Base-by-base conservation (phyloP, 2,888 invertebrate genomes). In the Habroteleia sp. region DNA sequence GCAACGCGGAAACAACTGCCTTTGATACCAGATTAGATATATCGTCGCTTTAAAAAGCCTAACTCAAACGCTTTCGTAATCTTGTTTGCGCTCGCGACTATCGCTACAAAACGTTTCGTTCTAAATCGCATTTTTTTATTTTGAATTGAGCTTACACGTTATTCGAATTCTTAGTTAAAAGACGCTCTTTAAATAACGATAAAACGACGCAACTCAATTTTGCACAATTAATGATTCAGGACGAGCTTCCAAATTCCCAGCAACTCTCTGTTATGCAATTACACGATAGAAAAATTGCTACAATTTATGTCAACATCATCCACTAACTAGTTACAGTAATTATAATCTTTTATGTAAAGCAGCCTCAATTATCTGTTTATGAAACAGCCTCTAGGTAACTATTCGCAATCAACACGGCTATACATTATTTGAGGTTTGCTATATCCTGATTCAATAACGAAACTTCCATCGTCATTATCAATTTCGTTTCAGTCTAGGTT, bases 201-300 rank as follows among this genome's bases (percentile, higher is more conserved):
- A n/a, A n/a, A n/a, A n/a, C n/a, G n/a, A n/a, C n/a, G n/a, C 13
- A 1, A 13, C 42, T 25, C 11, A 44, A 44, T 10, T 44, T 27
- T 44, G 29, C 16, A 37, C 35, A 44, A 25, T 58, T 44, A 60
- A 60, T 60, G 46, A 46, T 37, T 46, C 20, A 44, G 16, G 1
- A 8, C 35, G 1, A 27, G 37, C 27, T n/a, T 52, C 25, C 20
- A 58, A 52, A 33, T 42, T 52, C 52, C 44, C 14, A 5, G 31
- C 2, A 52, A 52, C 65, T 65, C 27, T 65, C 52, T 25, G 65
- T 52, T 65, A 52, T 65, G 39, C 65, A 65, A 52, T 65, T 65
- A 65, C 25, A 1, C n/a, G 20, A 54, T 65, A 46, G 35, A 65
- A 65, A 44, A 65, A 54, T 44, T 1, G 25, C 37, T 17, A 3